Conservation (phyloP, 2,888 invertebrate species). For the Andrena fulva region DNA sequence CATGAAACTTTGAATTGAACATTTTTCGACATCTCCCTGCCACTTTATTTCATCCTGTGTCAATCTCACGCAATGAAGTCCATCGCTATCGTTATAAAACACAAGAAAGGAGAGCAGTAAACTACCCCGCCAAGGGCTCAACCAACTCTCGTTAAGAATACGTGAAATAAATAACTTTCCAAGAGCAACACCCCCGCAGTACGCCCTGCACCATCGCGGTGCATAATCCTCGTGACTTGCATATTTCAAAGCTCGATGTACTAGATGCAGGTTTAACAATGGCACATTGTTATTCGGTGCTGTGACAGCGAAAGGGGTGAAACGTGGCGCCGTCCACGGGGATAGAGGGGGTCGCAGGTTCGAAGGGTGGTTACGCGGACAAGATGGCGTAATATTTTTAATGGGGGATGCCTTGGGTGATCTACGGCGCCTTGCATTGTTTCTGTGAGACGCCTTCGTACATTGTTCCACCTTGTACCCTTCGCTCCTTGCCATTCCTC, state of each 20-base stretch:
- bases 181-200: neutral
- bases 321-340: slow-evolving; percentile 27
- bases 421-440: slow-evolving; percentile 83
- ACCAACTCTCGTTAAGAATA: neutral
- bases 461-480: slow-evolving; percentile 70
- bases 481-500: neutral
- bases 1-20: too few relatives aligned
- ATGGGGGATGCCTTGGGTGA: slow-evolving; percentile 84
- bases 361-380: slow-evolving; percentile 65
- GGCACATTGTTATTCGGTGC: slow-evolving; percentile 82
- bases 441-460: slow-evolving; percentile 80
- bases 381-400: slow-evolving; percentile 84
- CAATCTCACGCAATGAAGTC: neutral
- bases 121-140: neutral
- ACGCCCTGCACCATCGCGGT: neutral
- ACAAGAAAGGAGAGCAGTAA: neutral
- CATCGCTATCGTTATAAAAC: neutral
- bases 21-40: neutral
- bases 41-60: neutral
- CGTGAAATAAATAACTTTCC: neutral
- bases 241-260: slow-evolving; percentile 80
- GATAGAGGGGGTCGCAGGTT: slow-evolving; percentile 54
- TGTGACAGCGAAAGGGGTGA: slow-evolving; percentile 68
- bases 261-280: slow-evolving; percentile 79
- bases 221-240: slow-evolving; percentile 72